Evolutionary conservation across 2,797 vertebrate species (phyloP).

Genomic region (Sus cebifrons): DNA sequence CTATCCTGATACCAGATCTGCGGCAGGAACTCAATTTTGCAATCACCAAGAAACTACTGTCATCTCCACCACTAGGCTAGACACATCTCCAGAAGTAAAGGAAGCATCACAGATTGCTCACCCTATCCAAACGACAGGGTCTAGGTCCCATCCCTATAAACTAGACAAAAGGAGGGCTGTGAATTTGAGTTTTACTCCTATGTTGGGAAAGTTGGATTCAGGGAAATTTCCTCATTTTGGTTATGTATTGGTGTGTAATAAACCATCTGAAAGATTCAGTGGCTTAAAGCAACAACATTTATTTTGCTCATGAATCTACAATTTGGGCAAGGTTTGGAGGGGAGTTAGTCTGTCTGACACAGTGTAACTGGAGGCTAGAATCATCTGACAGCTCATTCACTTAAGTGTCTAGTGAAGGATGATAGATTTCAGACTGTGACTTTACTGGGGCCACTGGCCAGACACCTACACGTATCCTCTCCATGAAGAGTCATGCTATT

Average conservation of each 20-base stretch:
- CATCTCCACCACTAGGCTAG: background rate
- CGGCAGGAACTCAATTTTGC: slow-evolving; percentile 12
- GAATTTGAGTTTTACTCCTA: slow-evolving; percentile 31
- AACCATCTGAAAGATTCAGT: background rate
- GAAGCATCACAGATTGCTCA: background rate
- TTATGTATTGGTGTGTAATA: background rate
- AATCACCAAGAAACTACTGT: slow-evolving; percentile 24
- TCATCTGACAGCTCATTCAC: slow-evolving; percentile 3
- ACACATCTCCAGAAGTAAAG: background rate
- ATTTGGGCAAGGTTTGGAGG: background rate
- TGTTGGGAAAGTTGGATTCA: background rate
- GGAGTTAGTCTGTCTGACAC: background rate
- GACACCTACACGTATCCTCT: background rate
- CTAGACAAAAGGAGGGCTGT: background rate
- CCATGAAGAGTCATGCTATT: background rate
- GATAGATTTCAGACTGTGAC: slow-evolving; percentile 15
- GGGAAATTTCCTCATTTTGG: background rate
- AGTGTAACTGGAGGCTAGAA: background rate
- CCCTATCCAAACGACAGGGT: background rate
- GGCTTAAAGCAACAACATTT: slow-evolving; percentile 17
- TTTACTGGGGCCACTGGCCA: background rate
- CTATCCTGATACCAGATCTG: background rate
- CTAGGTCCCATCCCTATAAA: background rate
- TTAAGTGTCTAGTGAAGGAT: background rate
- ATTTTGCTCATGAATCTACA: slow-evolving; percentile 32